A percentile compares a stretch with the other conserved stretches of the same genome.
phyloP scores from a whole-genome alignment of 37 sponge, comb jelly and placozoan species.

The Mnemiopsis leidyi region DNA sequence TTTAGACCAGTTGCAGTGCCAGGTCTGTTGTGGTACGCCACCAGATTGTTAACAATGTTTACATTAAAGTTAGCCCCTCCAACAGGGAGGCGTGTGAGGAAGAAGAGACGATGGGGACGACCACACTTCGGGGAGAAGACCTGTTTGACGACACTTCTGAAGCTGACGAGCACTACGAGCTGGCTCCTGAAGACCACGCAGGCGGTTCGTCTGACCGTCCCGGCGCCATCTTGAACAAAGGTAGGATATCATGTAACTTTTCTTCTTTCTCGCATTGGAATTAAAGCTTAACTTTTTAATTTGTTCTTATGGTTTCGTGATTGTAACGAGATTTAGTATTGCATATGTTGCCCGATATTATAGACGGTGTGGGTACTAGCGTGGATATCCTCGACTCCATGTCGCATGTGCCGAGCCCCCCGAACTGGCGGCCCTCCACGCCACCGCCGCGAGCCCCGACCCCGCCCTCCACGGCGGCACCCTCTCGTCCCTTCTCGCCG shows the following conservation, averaged over 20 bases:
- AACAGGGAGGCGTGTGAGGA: constrained; percentile 59
- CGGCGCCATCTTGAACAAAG: constrained; percentile 38
- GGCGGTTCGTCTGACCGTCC: background rate
- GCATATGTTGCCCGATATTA: constrained; percentile 56
- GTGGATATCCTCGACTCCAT: constrained; percentile 48
- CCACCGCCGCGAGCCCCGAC: constrained; percentile 1
- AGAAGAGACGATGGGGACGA: background rate
- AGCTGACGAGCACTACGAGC: constrained; percentile 54
- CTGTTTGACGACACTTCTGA: background rate
- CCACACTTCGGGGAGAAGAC: constrained; percentile 24
- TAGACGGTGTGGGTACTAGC: constrained; percentile 56
- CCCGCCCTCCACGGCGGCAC: background rate
- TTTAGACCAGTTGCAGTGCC: no score
- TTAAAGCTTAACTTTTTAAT: background rate
- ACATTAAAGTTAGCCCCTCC: no score
- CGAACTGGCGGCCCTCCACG: background rate
- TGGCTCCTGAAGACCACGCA: constrained; percentile 35
- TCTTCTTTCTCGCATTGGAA: background rate
- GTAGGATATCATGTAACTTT: background rate
- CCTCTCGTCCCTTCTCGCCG: background rate
- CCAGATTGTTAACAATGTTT: no score
- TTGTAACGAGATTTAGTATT: constrained; percentile 36
- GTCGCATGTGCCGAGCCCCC: constrained; percentile 25
- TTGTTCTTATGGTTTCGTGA: background rate
- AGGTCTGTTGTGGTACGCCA: no score